Base-by-base conservation (phyloP, 1,140 invertebrate species). In the Rhynchophorus ferrugineus region DNA sequence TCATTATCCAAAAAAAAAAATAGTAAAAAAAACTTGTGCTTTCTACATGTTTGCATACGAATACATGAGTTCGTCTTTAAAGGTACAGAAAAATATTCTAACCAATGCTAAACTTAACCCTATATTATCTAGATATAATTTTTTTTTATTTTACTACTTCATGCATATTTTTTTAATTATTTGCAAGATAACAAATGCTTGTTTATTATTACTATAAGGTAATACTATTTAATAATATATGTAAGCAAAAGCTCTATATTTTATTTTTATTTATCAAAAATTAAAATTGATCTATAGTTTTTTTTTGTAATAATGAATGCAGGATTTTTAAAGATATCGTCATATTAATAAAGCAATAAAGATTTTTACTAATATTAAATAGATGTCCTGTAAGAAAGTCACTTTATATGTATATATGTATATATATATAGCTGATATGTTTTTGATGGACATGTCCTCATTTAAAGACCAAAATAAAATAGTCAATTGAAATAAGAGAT, bases 121-220 rank as follows among this genome's bases (percentile, higher is more conserved):
- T 56, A 57, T 53, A n/a, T 38, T 42, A 46, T 21, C 14, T 45
- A 35, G 11, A 8, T 50, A 39, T 39, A 49, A 42, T 19, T 44
- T 38, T 47, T 60, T 54, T 57, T 49, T 44, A 38, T 47, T 53
- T 48, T 59, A 59, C 56, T 58, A 59, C 57, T 62, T 59, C 61
- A 63, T 59, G 54, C 58, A 59, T 58, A 57, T 53, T 58, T 59
- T 55, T n/a, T n/a, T n/a, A n/a, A n/a, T n/a, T 56, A 58, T 56
- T 65, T 65, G 63, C 63, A 64, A 62, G 57, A 63, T 62, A 65
- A 66, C 64, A 66, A 66, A 63, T 66, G 64, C 61, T 57, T 56
- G 36, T 21, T 54, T 50, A 41, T 56, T 22, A 14, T 51, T 42
- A 43, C 51, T 54, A 47, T 17, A 42, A 47, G 17, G 24, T 54